Evolutionary conservation across 2,113 vertebrate species (phyloP), one percentile per base, ranked within the genome.

Genomic region (Stercorarius parasiticus): DNA sequence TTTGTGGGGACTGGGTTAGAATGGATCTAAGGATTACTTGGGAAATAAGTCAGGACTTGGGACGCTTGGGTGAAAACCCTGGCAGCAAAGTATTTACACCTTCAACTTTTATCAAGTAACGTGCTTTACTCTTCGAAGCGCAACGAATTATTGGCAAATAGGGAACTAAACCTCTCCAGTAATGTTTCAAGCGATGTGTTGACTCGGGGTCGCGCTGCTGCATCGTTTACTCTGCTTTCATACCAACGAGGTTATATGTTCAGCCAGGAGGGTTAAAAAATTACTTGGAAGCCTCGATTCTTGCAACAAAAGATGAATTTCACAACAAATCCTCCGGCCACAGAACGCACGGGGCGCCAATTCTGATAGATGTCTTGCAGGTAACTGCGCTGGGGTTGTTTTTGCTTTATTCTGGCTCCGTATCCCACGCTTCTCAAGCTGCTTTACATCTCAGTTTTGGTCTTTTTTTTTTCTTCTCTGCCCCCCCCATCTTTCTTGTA

Each of bases 291-390:
- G 23, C 38, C 5, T 25, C 38, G 18, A 11, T 52, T 45, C 32
- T 76, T 82, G 23, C 22, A 34, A 38, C 21, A 38, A 23, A 40
- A 53, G 62, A 45, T 20, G 11, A 14, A 52, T 53, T 90, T 76
- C 13, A 6, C 53, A 58, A 25, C 36, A 59, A 20, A 20, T 40
- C 40, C 9, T 69, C 34, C 30, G 62, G 71, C 30, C 47, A 21
- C 21, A n/a, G 47, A 34, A 23, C 0, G 2, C 53, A 29, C 7
- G 23, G 59, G 27, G 5, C 0, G 2, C 20, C 25, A 26, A 0
- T 70, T 62, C 30, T 1, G 16, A 15, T 8, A 27, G 15, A 21
- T 32, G 9, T 29, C 18, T 67, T 76, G 34, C 52, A 19, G 27
- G 11, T 50, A 74, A 50, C 34, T 4, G 12, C 32, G 36, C 22